A percentile compares a stretch with the other conserved stretches of the same genome.
These are phyloP conservation scores for Euzophera pinguis DNA, from an alignment of 2,888 invertebrate species.

Conservation along the genomic window DNA sequence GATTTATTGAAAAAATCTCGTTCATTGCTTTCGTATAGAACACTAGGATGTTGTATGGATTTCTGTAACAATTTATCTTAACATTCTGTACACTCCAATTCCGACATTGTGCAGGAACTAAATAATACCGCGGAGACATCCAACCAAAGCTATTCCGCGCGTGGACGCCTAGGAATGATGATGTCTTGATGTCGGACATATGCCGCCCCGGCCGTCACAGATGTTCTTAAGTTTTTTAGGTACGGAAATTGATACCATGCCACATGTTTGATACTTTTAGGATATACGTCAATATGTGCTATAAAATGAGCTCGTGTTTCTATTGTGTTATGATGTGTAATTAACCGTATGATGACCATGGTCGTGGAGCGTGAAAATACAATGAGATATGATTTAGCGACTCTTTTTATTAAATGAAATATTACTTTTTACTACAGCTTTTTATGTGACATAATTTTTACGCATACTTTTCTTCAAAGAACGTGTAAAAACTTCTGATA, in stretches of 20 bases:
- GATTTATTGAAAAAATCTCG: no score
- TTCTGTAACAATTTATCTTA: no score
- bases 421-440: neutral
- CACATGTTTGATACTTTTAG: slow-evolving; percentile 35
- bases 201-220: slow-evolving; percentile 52
- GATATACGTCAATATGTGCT: slow-evolving; percentile 5
- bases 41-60: no score
- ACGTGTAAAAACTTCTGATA: neutral
- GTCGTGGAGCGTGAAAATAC: no score
- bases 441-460: slow-evolving; percentile 18
- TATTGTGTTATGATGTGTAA: neutral
- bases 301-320: neutral
- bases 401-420: neutral
- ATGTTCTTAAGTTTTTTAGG: slow-evolving; percentile 63
- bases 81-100: no score
- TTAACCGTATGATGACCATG: neutral
- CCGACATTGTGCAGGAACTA: no score
- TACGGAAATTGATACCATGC: slow-evolving; percentile 36
- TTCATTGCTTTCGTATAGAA: no score
- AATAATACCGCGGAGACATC: no score
- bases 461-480: slow-evolving; percentile 19
- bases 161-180: slow-evolving; percentile 29
- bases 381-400: no score
- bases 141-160: no score
- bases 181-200: slow-evolving; percentile 72